Conservation (phyloP, 2,888 invertebrate species). For the Plagiodera versicolora region DNA sequence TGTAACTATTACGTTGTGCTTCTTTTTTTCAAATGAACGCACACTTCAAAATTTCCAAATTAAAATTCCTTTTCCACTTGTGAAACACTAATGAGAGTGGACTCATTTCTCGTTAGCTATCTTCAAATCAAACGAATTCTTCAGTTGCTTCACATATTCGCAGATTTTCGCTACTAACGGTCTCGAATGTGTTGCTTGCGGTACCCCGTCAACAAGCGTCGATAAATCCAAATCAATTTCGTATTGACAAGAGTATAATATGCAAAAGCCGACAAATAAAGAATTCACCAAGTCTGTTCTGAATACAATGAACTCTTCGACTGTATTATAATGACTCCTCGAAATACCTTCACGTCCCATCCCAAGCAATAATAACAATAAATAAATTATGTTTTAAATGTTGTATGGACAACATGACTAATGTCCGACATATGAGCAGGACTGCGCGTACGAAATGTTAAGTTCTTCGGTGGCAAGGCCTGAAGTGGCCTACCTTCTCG, state of each 20-base stretch:
- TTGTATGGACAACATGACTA: slow-evolving; percentile 39
- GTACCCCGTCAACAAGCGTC: no score
- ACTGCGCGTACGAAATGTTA: slow-evolving; percentile 24
- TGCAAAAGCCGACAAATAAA: not conserved
- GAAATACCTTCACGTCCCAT: slow-evolving; percentile 44
- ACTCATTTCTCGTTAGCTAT: no score
- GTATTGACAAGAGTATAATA: not conserved
- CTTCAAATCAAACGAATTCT: no score
- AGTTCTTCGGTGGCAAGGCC: not conserved
- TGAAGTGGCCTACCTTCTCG: slow-evolving; percentile 6
- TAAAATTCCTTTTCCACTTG: no score
- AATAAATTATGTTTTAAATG: slow-evolving; percentile 44
- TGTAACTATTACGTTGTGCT: no score
- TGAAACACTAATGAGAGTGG: no score
- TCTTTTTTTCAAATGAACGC: no score
- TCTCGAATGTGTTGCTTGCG: no score
- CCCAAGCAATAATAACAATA: slow-evolving; percentile 46
- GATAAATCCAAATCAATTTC: no score
- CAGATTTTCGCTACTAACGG: no score
- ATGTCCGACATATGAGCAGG: slow-evolving; percentile 38
- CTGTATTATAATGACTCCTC: slow-evolving; percentile 24
- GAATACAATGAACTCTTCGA: slow-evolving; percentile 10
- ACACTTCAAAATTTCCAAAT: no score
- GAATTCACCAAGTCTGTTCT: not conserved
- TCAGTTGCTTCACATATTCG: no score